Evolutionary conservation across 2,113 vertebrate genomes (phyloP).

Genomic region (Chunga burmeisteri): DNA sequence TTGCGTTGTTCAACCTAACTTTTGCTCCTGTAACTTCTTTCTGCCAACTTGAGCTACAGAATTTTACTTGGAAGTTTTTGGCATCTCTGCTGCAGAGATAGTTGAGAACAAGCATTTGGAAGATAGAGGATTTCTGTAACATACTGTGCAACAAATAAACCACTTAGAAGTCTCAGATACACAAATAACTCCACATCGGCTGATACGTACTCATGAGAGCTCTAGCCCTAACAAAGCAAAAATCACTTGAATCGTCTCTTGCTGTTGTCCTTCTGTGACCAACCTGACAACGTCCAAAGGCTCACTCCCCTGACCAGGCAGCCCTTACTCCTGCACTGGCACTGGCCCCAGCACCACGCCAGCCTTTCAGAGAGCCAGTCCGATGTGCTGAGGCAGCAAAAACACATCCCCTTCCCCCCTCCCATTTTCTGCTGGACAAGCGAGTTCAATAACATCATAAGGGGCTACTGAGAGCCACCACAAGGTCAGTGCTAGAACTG

Average conservation of each 20-base stretch:
- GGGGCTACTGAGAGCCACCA: background rate
- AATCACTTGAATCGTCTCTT: background rate
- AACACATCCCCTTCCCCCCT: accelerated
- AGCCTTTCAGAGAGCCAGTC: background rate
- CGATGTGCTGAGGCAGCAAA: background rate
- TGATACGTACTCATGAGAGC: background rate
- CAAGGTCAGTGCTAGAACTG: background rate
- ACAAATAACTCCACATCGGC: background rate
- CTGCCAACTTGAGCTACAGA: background rate
- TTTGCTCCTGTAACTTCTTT: background rate
- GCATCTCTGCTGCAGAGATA: background rate
- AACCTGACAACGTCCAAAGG: background rate
- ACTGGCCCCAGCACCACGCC: background rate
- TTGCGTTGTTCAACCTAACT: background rate
- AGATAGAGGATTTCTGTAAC: background rate
- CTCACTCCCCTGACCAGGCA: background rate
- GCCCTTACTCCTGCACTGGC: background rate
- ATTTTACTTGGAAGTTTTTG: background rate
- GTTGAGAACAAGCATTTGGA: background rate
- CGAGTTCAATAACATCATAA: background rate
- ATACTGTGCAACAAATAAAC: background rate
- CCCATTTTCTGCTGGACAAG: background rate
- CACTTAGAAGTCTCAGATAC: background rate
- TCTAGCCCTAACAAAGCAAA: background rate
- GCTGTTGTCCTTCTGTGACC: background rate